A percentile compares a stretch with the other conserved stretches of the same genome.
phyloP scores from a whole-genome alignment of 2,113 vertebrate species.

The Vimba vimba region DNA sequence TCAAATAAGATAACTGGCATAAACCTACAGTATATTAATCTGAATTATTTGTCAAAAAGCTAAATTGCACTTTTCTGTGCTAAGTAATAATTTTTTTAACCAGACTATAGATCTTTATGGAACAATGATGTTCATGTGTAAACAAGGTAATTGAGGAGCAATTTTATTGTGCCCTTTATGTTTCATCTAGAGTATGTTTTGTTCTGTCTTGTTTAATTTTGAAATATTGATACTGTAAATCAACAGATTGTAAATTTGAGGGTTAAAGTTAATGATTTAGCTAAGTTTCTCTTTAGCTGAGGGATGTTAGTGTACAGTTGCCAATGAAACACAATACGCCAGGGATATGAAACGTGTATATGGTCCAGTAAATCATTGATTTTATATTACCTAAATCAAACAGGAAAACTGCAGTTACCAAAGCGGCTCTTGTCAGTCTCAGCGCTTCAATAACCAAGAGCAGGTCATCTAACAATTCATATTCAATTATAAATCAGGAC shows the following conservation, averaged over 20 bases:
- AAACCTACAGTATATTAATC: too few species aligned
- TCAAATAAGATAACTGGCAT: too few species aligned
- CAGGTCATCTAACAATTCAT: too few species aligned
- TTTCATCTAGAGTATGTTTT: neutral
- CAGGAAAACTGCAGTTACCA: too few species aligned
- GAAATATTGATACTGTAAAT: neutral
- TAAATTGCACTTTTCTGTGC: too few species aligned
- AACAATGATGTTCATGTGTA: neutral
- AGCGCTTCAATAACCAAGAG: too few species aligned
- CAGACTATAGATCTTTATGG: neutral
- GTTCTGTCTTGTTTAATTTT: neutral
- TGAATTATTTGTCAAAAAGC: too few species aligned
- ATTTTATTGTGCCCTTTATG: neutral
- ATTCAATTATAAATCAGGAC: neutral
- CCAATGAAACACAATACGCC: neutral
- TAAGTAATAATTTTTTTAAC: too few species aligned
- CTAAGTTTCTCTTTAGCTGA: neutral
- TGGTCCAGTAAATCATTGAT: slow-evolving; percentile 7
- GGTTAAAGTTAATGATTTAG: slow-evolving; percentile 1
- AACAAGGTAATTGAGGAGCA: neutral
- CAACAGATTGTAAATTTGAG: neutral
- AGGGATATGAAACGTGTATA: neutral
- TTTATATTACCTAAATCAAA: neutral
- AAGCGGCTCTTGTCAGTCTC: too few species aligned
- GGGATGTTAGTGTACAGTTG: neutral